Percentiles rank a stretch among this genome's conserved stretches.
Conservation (phyloP, 2,113 vertebrate genomes). For the Proteles cristata region DNA sequence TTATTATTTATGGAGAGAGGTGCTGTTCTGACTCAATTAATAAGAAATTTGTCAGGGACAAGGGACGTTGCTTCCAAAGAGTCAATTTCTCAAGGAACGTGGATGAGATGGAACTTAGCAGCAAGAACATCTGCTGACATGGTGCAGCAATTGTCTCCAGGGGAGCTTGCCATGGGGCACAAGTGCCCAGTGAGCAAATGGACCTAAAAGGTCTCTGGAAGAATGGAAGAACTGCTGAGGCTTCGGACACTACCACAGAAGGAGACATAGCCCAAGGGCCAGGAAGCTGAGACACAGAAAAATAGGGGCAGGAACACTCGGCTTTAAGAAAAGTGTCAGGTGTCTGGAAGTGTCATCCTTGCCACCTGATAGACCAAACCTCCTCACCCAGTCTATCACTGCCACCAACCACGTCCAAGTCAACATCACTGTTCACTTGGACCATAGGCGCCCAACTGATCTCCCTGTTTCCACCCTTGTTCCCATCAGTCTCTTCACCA, state of each 20-base stretch:
- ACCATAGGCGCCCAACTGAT: background rate
- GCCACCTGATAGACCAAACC: background rate
- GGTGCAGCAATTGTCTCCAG: background rate
- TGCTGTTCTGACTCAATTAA: background rate
- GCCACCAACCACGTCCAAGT: too few relatives aligned
- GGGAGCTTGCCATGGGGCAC: background rate
- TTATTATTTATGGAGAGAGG: background rate
- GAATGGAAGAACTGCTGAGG: background rate
- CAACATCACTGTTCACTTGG: too few relatives aligned
- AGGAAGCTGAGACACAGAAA: background rate
- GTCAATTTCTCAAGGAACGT: background rate
- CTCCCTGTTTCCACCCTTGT: too few relatives aligned
- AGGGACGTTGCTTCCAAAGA: background rate
- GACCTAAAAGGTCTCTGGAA: background rate
- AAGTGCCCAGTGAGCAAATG: background rate
- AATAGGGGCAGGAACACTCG: background rate
- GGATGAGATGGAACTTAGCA: background rate
- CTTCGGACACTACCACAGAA: background rate
- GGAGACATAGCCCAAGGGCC: background rate
- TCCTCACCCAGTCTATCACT: background rate
- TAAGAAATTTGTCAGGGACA: background rate
- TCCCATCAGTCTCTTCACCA: background rate
- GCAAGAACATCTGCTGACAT: background rate
- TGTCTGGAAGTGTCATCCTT: background rate
- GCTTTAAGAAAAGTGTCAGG: background rate